phyloP scores from a whole-genome alignment of 2,888 invertebrate species.

The Eulithis testata region DNA sequence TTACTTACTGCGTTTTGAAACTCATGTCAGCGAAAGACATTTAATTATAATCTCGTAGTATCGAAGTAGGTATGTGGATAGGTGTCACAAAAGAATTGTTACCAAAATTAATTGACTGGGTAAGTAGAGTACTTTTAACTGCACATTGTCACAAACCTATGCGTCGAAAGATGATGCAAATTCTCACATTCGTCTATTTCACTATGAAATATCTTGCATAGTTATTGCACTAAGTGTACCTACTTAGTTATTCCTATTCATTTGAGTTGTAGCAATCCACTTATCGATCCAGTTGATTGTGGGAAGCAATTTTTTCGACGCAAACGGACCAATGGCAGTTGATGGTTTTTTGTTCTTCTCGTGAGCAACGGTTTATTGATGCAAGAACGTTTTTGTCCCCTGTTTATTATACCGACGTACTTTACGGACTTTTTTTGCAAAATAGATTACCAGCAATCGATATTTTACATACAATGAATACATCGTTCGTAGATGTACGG shows the following conservation, averaged over 20 bases:
- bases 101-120: no score
- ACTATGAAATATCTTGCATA: conserved; percentile 27
- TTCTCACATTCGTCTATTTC: conserved; percentile 25
- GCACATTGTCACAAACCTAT: background rate
- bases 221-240: conserved; percentile 27
- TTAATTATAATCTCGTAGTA: no score
- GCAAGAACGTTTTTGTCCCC: conserved; percentile 17
- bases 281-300: conserved; percentile 41
- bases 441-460: no score
- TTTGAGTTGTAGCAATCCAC: conserved; percentile 38
- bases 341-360: conserved; percentile 17
- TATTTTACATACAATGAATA: no score
- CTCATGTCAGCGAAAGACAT: no score
- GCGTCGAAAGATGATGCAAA: conserved; percentile 1
- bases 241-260: conserved; percentile 44
- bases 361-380: conserved; percentile 17
- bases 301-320: conserved; percentile 34
- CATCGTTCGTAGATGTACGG: no score
- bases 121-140: no score
- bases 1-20: no score
- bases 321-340: background rate
- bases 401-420: no score
- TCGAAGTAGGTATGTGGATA: no score
- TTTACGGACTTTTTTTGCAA: no score
- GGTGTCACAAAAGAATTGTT: no score